phyloP scores from a whole-genome alignment of 2,888 invertebrate genomes.

The Ariolimax columbianus region DNA sequence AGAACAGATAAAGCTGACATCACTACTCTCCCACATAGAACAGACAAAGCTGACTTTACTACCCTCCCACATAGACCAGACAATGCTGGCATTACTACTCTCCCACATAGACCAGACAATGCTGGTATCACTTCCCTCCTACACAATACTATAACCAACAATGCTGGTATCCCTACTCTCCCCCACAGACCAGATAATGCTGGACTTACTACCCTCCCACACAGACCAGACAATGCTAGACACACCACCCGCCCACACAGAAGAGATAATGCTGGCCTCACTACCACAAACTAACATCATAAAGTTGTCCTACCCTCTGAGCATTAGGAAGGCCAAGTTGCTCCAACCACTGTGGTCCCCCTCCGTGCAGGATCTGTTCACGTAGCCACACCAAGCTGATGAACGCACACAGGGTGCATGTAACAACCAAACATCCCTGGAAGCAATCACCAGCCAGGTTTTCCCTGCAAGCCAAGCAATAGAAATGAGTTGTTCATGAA shows the following conservation, averaged over 20 bases:
- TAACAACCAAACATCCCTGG: slow-evolving; percentile 97
- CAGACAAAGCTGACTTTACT: too few relatives aligned
- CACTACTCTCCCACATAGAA: too few relatives aligned
- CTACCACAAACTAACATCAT: not conserved
- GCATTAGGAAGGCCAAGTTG: slow-evolving; percentile 65
- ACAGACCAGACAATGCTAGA: not conserved
- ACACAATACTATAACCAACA: too few relatives aligned
- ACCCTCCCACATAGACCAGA: too few relatives aligned
- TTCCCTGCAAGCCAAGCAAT: slow-evolving; percentile 82
- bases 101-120: not conserved
- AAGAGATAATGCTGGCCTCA: not conserved
- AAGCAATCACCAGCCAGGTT: slow-evolving; percentile 95
- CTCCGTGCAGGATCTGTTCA: slow-evolving; percentile 98
- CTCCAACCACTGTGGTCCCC: slow-evolving; percentile 97
- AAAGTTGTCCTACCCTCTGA: slow-evolving; percentile 57
- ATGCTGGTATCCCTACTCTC: not conserved
- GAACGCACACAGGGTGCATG: slow-evolving; percentile 96
- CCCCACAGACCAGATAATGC: not conserved
- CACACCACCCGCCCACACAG: not conserved
- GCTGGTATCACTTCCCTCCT: not conserved
- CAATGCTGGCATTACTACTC: not conserved
- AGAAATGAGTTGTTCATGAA: slow-evolving; percentile 2
- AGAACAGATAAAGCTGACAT: too few relatives aligned
- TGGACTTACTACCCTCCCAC: not conserved
- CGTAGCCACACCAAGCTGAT: slow-evolving; percentile 97